These are phyloP conservation scores for Pharmacophagus antenor DNA, from an alignment of 2,888 invertebrate species.

Conservation along the genomic window DNA sequence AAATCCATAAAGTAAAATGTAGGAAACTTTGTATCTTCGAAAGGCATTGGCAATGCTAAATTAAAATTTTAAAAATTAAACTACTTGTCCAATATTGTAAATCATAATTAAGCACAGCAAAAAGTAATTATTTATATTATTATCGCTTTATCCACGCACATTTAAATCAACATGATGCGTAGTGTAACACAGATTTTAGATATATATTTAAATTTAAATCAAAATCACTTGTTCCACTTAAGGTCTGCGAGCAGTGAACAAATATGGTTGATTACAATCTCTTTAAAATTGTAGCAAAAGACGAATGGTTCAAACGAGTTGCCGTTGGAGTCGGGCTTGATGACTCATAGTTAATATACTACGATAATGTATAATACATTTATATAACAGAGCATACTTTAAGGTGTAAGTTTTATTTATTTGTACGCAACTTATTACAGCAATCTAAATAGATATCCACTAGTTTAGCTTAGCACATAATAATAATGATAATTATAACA, in stretches of 20 bases:
- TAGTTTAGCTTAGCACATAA: too few species aligned
- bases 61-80: too few species aligned
- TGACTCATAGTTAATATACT: slow-evolving; percentile 28
- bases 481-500: too few species aligned
- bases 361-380: neutral
- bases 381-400: too few species aligned
- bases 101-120: too few species aligned
- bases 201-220: slow-evolving; percentile 33
- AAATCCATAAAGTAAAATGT: too few species aligned
- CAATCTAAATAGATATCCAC: too few species aligned
- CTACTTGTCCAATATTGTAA: too few species aligned
- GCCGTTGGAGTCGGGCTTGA: slow-evolving; percentile 31
- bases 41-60: too few species aligned
- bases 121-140: neutral
- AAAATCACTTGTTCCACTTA: slow-evolving; percentile 38
- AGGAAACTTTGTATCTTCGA: too few species aligned
- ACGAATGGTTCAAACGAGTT: slow-evolving; percentile 40
- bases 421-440: too few species aligned
- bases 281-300: slow-evolving; percentile 47
- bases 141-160: neutral
- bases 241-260: slow-evolving; percentile 42
- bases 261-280: slow-evolving; percentile 53
- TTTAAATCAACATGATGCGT: neutral
- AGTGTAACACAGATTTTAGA: slow-evolving; percentile 4
- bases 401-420: too few species aligned